These are phyloP conservation scores for Callosobruchus maculatus DNA, from an alignment of 2,888 invertebrate species.

Conservation along the genomic window DNA sequence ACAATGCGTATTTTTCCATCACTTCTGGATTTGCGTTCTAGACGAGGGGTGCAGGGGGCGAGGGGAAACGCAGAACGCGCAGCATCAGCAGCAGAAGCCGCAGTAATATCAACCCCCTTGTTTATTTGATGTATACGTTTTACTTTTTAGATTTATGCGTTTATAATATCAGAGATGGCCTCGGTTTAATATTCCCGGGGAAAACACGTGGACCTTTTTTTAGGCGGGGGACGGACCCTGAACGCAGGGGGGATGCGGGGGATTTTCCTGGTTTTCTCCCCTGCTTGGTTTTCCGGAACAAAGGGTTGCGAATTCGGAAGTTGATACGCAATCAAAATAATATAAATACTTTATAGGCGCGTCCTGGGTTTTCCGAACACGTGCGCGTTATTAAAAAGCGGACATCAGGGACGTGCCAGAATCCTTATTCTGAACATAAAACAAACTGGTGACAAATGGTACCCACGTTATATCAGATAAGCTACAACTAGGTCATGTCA, in stretches of 20 bases:
- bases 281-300: background rate
- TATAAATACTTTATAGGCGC: background rate
- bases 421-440: background rate
- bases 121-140: conserved; percentile 39
- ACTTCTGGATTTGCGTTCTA: background rate
- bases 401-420: background rate
- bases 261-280: background rate
- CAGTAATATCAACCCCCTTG: conserved; percentile 31
- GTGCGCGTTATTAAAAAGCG: background rate
- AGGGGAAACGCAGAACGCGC: conserved; percentile 25
- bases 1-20: conserved; percentile 22
- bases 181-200: conserved; percentile 29
- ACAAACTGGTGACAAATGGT: too few relatives aligned
- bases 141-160: conserved; percentile 44
- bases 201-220: conserved; percentile 27
- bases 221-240: conserved; percentile 5
- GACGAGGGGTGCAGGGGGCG: conserved; percentile 24
- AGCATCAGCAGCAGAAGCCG: conserved; percentile 26
- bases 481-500: too few relatives aligned
- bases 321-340: background rate
- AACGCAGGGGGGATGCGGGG: conserved; percentile 7
- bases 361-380: background rate
- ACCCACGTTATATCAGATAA: too few relatives aligned
- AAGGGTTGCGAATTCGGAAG: background rate
- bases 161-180: conserved; percentile 41